These are phyloP conservation scores for Mallotus villosus DNA, from an alignment of 2,797 vertebrate genomes.

Conservation along the genomic window DNA sequence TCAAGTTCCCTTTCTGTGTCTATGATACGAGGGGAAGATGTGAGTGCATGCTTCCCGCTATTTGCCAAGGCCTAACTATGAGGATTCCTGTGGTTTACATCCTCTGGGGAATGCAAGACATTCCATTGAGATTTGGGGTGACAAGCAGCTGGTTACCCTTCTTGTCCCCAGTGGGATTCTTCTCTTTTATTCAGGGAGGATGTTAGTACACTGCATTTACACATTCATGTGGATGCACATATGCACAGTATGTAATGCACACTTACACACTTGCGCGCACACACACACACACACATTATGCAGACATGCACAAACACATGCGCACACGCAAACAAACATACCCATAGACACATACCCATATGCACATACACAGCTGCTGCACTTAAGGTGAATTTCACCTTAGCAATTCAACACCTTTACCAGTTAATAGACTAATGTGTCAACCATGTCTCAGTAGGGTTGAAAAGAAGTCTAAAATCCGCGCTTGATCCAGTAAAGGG, in stretches of 20 bases:
- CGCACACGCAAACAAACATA: constrained; percentile 3
- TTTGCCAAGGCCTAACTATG: constrained; percentile 19
- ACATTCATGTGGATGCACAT: not conserved
- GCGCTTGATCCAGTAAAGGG: constrained; percentile 4
- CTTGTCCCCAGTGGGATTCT: constrained; percentile 21
- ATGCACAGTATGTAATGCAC: not conserved
- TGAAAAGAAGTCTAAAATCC: not conserved
- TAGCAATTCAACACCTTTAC: not conserved
- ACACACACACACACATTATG: not conserved
- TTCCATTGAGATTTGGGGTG: constrained; percentile 30
- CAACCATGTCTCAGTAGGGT: not conserved
- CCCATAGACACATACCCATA: constrained; percentile 4
- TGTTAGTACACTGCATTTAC: not conserved
- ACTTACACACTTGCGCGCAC: no score
- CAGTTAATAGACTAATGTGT: not conserved
- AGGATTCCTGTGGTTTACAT: constrained; percentile 12
- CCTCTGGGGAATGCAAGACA: constrained; percentile 23
- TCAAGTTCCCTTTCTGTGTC: not conserved
- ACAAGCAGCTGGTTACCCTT: constrained; percentile 33
- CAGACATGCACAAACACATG: not conserved
- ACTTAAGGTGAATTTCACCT: constrained; percentile 9
- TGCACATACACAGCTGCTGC: not conserved
- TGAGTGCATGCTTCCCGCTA: constrained; percentile 9
- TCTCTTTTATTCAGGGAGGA: not conserved
- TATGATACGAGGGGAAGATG: not conserved